These are phyloP conservation scores for Phrynocephalus forsythii DNA, from an alignment of 2,797 vertebrate species.

Conservation along the genomic window DNA sequence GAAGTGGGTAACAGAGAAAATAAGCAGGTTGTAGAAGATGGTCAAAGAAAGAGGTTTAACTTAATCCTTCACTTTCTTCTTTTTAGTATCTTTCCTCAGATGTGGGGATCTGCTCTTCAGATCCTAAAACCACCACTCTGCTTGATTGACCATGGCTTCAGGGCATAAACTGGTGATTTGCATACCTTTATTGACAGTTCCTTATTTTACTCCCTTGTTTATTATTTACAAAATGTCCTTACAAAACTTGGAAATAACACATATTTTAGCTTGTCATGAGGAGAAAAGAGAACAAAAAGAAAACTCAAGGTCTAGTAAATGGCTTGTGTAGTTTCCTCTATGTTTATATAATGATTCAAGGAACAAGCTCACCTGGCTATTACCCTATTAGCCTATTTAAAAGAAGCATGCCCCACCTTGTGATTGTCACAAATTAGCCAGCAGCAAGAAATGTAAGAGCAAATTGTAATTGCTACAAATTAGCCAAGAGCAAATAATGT, in stretches of 20 bases:
- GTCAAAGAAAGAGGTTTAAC: not conserved
- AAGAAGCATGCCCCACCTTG: not conserved
- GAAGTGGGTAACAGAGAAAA: not conserved
- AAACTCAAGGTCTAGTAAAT: not conserved
- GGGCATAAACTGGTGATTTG: no score
- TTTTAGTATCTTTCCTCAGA: no score
- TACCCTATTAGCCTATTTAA: not conserved
- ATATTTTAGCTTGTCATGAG: not conserved
- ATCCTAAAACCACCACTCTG: no score
- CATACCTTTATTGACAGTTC: no score
- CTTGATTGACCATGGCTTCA: no score
- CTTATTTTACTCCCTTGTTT: no score
- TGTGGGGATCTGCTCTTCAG: no score
- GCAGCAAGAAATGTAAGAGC: not conserved
- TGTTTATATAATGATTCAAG: not conserved
- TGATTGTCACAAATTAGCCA: not conserved
- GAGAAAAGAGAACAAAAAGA: not conserved
- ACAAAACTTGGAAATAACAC: not conserved
- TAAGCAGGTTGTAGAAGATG: not conserved
- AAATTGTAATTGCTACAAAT: not conserved
- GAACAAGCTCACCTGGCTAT: not conserved
- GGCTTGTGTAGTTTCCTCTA: not conserved
- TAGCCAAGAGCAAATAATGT: not conserved
- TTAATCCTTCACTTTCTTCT: no score
- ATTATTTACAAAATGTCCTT: not conserved